Conservation (phyloP, 1,140 invertebrate genomes). For the Caenorhabditis brenneri region DNA sequence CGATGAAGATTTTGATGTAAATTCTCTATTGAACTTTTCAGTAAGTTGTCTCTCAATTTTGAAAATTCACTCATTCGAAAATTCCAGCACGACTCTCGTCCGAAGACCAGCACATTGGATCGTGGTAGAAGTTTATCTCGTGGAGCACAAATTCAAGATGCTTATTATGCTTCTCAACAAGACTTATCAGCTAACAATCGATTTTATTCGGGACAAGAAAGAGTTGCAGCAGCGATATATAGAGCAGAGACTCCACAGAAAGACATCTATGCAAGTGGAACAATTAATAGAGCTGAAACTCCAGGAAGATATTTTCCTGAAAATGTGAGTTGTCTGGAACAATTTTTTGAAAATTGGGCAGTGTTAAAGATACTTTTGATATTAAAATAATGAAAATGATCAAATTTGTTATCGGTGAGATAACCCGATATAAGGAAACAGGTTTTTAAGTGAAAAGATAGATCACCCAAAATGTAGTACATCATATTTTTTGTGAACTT, state of each 20-base stretch:
- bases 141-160: slow-evolving; percentile 24
- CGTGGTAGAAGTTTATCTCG: neutral
- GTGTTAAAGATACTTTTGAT: no score
- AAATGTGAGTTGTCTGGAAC: neutral
- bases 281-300: slow-evolving; percentile 44
- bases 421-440: no score
- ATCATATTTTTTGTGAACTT: no score
- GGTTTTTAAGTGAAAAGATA: no score
- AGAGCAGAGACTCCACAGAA: slow-evolving; percentile 47
- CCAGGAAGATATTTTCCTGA: slow-evolving; percentile 48
- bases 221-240: slow-evolving; percentile 50
- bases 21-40: slow-evolving; percentile 13
- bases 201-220: slow-evolving; percentile 42
- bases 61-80: neutral
- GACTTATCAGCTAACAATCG: slow-evolving; percentile 1
- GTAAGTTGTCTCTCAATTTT: neutral
- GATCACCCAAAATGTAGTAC: no score
- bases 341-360: no score
- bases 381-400: no score
- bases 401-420: no score
- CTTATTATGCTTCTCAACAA: slow-evolving; percentile 11
- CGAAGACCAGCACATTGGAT: neutral
- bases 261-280: slow-evolving; percentile 50
- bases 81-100: slow-evolving; percentile 4
- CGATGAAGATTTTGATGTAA: slow-evolving; percentile 32